Conservation (phyloP, 2,888 invertebrate species). For the Zaprionus bogoriensis region DNA sequence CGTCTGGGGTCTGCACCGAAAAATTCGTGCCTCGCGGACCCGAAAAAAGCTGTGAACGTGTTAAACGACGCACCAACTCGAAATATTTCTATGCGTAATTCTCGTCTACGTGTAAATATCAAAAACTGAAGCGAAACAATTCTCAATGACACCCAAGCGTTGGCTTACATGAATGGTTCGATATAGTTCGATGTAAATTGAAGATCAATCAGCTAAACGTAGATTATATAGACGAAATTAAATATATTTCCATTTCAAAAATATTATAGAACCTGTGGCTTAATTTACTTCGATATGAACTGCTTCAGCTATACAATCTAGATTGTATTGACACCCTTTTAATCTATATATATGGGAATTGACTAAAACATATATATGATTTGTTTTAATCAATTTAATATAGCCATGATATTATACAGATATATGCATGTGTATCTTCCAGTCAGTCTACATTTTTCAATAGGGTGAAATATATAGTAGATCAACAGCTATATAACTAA, state of each 20-base stretch:
- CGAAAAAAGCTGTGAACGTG: slow-evolving; percentile 42
- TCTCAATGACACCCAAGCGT: slow-evolving; percentile 2
- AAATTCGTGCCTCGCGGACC: slow-evolving; percentile 34
- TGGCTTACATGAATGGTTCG: slow-evolving; percentile 23
- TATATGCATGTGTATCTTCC: too few relatives aligned
- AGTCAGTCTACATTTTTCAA: too few relatives aligned
- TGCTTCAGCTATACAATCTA: not conserved
- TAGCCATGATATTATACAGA: too few relatives aligned
- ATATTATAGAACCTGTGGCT: too few relatives aligned
- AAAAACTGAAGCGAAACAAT: slow-evolving; percentile 13
- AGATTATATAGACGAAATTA: not conserved
- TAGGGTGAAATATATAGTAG: too few relatives aligned
- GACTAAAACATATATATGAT: too few relatives aligned
- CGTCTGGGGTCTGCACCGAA: slow-evolving; percentile 21
- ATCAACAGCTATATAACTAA: too few relatives aligned
- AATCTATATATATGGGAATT: too few relatives aligned
- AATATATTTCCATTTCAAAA: not conserved
- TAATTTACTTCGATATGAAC: too few relatives aligned
- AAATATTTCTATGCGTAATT: slow-evolving; percentile 47
- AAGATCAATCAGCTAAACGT: not conserved
- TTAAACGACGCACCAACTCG: slow-evolving; percentile 16
- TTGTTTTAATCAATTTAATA: too few relatives aligned
- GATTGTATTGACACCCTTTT: too few relatives aligned
- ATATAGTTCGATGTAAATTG: not conserved
- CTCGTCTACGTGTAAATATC: slow-evolving; percentile 54